Evolutionary conservation across 1,140 invertebrate species (phyloP).

Genomic region (Lasioglossum baleicum): DNA sequence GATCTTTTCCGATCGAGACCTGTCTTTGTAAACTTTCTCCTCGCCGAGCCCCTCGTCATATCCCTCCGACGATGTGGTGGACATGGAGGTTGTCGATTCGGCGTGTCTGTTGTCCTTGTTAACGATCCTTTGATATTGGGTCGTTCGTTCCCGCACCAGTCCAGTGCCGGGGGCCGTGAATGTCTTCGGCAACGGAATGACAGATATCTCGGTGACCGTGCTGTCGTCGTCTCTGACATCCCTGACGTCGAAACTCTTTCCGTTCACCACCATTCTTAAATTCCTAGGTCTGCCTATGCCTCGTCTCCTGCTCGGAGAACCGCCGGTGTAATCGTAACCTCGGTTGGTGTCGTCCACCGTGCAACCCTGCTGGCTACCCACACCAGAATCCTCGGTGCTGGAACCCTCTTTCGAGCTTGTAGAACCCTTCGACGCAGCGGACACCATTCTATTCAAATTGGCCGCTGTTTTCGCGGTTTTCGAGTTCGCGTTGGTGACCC

Average conservation of each 20-base stretch:
- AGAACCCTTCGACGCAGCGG: slow-evolving; percentile 65
- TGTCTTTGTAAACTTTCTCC: slow-evolving; percentile 79
- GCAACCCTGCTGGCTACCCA: slow-evolving; percentile 81
- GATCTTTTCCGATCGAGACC: slow-evolving; percentile 77
- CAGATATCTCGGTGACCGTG: slow-evolving; percentile 81
- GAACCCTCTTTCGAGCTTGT: slow-evolving; percentile 79
- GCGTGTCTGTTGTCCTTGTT: slow-evolving; percentile 77
- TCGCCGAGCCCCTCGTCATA: slow-evolving; percentile 80
- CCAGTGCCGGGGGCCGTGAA: slow-evolving; percentile 72
- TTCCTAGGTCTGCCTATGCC: slow-evolving; percentile 79
- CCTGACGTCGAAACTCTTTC: slow-evolving; percentile 82
- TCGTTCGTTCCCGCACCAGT: slow-evolving; percentile 78
- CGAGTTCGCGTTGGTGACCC: slow-evolving; percentile 81
- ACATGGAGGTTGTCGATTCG: slow-evolving; percentile 76
- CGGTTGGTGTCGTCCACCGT: slow-evolving; percentile 61
- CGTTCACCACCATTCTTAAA: slow-evolving; percentile 81
- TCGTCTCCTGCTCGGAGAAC: slow-evolving; percentile 64
- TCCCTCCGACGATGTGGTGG: slow-evolving; percentile 79
- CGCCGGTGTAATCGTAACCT: slow-evolving; percentile 72
- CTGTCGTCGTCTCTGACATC: slow-evolving; percentile 82
- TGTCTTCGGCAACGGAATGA: slow-evolving; percentile 80
- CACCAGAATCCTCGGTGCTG: slow-evolving; percentile 82
- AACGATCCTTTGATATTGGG: slow-evolving; percentile 80
- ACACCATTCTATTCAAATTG: slow-evolving; percentile 81
- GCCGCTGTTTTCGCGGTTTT: slow-evolving; percentile 87